Evolutionary conservation across 2,797 vertebrate species (phyloP).

Genomic region (Xiphorhynchus erythropygius): DNA sequence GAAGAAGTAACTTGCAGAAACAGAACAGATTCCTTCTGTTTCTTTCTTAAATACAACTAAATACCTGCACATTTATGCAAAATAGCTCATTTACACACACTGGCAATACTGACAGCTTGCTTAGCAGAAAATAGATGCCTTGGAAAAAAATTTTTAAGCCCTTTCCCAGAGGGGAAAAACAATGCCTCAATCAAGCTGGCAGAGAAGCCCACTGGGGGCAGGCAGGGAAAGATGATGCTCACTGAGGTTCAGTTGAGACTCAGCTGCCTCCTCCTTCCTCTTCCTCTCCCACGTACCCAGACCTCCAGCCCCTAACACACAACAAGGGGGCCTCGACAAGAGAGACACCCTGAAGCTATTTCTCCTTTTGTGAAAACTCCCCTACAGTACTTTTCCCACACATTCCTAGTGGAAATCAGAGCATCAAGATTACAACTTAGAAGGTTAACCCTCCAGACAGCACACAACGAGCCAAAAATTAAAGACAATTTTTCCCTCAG

Average conservation of each 20-base stretch:
- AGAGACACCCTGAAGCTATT: neutral
- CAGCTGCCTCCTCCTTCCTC: neutral
- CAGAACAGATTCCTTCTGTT: neutral
- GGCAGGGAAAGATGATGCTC: neutral
- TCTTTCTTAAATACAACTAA: neutral
- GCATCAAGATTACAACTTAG: neutral
- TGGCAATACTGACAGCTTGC: conserved; percentile 20
- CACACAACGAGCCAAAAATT: neutral
- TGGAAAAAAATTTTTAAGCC: neutral
- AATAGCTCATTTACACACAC: neutral
- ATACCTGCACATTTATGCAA: neutral
- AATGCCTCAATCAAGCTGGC: neutral
- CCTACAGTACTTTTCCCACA: neutral
- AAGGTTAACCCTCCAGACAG: neutral
- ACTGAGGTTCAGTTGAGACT: neutral
- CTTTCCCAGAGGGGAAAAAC: neutral
- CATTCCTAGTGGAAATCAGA: neutral
- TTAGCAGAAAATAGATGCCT: neutral
- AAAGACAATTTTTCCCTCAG: neutral
- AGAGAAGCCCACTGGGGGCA: accelerated
- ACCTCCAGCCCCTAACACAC: neutral
- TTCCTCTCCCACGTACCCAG: neutral
- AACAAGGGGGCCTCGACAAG: accelerated
- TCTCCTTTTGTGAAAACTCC: neutral
- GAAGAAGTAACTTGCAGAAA: neutral